Evolutionary conservation across 2,888 invertebrate species (phyloP).

Genomic region (Oasisia sp.): DNA sequence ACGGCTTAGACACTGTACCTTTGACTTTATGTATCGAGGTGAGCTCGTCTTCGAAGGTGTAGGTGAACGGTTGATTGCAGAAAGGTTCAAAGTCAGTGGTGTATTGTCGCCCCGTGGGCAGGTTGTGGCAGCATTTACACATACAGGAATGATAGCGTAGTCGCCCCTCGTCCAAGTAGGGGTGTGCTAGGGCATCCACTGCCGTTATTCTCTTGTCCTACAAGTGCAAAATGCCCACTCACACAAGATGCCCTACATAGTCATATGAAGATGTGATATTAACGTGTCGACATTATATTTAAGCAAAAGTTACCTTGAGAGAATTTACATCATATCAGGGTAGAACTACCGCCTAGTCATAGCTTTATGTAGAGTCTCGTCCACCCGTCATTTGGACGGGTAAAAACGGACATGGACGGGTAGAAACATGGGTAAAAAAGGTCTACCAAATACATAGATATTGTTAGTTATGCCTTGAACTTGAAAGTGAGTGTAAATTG

Average conservation of each 20-base stretch:
- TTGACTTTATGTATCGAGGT: slow-evolving; percentile 72
- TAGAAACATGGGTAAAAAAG: no score
- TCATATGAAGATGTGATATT: neutral
- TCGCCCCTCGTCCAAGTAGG: slow-evolving; percentile 97
- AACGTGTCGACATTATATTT: neutral
- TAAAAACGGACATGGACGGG: no score
- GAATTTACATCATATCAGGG: no score
- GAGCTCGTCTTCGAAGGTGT: slow-evolving; percentile 43
- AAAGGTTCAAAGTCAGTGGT: slow-evolving; percentile 86
- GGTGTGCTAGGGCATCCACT: slow-evolving; percentile 94
- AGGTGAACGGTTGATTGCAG: slow-evolving; percentile 85
- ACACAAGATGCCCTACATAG: neutral
- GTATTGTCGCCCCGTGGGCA: slow-evolving; percentile 81
- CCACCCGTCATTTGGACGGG: no score
- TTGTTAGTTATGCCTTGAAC: no score
- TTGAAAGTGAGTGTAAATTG: no score
- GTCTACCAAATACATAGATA: no score
- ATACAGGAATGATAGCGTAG: slow-evolving; percentile 99
- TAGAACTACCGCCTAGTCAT: no score
- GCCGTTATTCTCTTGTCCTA: slow-evolving; percentile 94
- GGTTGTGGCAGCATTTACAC: slow-evolving; percentile 95
- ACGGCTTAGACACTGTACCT: slow-evolving; percentile 73
- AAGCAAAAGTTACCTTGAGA: no score
- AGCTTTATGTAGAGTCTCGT: no score
- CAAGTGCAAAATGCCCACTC: neutral